Percentiles rank a stretch among this genome's conserved stretches.
Evolutionary conservation across 1,140 invertebrate species (phyloP).

Genomic region (Panulirus ornatus): DNA sequence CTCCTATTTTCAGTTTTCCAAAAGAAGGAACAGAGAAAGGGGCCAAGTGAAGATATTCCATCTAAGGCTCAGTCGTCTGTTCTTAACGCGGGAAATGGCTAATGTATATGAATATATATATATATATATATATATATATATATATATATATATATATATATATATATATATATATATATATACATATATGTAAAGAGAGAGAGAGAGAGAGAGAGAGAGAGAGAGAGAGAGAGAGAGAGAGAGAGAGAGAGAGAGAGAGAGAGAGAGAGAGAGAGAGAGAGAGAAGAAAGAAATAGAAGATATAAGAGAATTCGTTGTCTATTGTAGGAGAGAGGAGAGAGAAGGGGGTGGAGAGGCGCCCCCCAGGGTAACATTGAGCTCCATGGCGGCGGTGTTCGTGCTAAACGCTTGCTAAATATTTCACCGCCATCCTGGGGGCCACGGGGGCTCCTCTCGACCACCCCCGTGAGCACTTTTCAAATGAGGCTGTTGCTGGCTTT

Average conservation of each 20-base stretch:
- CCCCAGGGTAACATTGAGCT: conserved; percentile 55
- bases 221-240: conserved; percentile 28
- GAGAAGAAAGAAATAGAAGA: conserved; percentile 15
- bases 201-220: conserved; percentile 10
- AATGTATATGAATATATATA: background rate
- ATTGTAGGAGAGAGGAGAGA: background rate
- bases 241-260: conserved; percentile 16
- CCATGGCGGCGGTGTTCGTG: conserved; percentile 45
- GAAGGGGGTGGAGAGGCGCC: background rate
- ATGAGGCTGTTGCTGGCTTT: too few relatives aligned
- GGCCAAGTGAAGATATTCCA: too few relatives aligned
- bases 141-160: background rate
- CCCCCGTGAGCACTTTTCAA: background rate
- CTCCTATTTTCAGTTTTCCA: too few relatives aligned
- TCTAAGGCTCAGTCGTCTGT: too few relatives aligned
- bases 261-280: conserved; percentile 5
- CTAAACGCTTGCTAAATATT: conserved; percentile 66
- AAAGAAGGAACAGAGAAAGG: too few relatives aligned
- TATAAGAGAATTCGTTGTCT: background rate
- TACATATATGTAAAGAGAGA: background rate
- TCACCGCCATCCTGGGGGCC: background rate
- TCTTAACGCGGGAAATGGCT: too few relatives aligned
- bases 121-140: background rate
- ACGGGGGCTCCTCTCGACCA: background rate
- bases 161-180: background rate